phyloP scores from a whole-genome alignment of 2,888 invertebrate genomes.

The Archaeoteleia sp. region DNA sequence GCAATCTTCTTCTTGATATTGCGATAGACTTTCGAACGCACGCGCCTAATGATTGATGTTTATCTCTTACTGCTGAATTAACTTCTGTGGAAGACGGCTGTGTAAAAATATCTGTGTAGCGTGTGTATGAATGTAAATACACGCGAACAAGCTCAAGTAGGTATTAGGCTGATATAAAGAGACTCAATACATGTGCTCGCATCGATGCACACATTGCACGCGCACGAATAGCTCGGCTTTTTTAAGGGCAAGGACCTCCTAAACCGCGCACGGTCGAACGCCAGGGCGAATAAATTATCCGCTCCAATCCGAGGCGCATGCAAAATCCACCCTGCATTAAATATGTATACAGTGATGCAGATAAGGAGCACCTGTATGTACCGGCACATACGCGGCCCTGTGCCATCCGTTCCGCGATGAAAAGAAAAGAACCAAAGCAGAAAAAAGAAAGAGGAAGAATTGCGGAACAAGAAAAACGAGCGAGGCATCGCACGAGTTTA shows the following conservation, averaged over 20 bases:
- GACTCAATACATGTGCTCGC: slow-evolving; percentile 4
- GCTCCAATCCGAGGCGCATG: slow-evolving; percentile 64
- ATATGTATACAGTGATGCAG: slow-evolving; percentile 62
- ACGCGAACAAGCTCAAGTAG: slow-evolving; percentile 18
- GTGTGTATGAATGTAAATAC: slow-evolving; percentile 15
- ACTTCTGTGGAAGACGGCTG: slow-evolving; percentile 37
- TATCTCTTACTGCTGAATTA: slow-evolving; percentile 45
- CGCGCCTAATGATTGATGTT: slow-evolving; percentile 50
- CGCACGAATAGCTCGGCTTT: slow-evolving; percentile 17
- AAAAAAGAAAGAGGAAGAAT: slow-evolving; percentile 35
- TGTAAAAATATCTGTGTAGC: slow-evolving; percentile 28
- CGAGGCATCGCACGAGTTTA: slow-evolving; percentile 37
- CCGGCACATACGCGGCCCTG: slow-evolving; percentile 45
- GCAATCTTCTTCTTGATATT: slow-evolving; percentile 37
- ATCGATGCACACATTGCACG: neutral
- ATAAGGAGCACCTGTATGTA: slow-evolving; percentile 59
- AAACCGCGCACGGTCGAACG: slow-evolving; percentile 41
- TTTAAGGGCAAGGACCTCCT: slow-evolving; percentile 51
- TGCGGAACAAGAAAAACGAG: slow-evolving; percentile 49
- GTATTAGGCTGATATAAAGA: slow-evolving; percentile 6
- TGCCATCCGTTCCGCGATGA: slow-evolving; percentile 40
- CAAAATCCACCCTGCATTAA: slow-evolving; percentile 62
- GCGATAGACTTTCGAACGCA: slow-evolving; percentile 42
- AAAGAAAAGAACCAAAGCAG: slow-evolving; percentile 34
- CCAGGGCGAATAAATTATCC: slow-evolving; percentile 63